phyloP scores from a whole-genome alignment of 2,113 vertebrate genomes.

The Rhizomys pruinosus region DNA sequence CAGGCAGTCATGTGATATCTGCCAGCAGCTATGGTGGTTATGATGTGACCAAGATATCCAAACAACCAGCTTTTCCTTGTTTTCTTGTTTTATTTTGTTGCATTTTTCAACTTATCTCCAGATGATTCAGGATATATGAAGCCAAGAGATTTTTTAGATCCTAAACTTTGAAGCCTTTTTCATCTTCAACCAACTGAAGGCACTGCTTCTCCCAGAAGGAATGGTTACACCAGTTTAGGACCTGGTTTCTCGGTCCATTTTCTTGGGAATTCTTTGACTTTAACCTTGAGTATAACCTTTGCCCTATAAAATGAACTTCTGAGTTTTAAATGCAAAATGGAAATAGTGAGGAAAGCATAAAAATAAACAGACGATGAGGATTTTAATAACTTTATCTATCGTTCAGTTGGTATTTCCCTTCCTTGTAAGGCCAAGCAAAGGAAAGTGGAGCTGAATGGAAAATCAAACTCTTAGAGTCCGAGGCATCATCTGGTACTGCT shows the following conservation, averaged over 20 bases:
- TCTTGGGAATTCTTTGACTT: conserved; percentile 55
- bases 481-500: conserved; percentile 27
- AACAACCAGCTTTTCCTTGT: not conserved
- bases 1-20: conserved; percentile 5
- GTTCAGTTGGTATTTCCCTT: conserved; percentile 55
- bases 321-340: conserved; percentile 63
- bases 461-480: conserved; percentile 54
- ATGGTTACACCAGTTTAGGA: not conserved
- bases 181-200: not conserved
- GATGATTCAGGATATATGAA: not conserved
- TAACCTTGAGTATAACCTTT: conserved; percentile 53
- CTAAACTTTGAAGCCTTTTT: conserved; percentile 24
- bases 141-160: not conserved
- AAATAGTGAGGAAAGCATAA: conserved; percentile 62
- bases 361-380: conserved; percentile 33
- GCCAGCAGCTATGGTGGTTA: conserved; percentile 1
- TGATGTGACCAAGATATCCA: not conserved
- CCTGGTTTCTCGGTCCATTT: conserved; percentile 29
- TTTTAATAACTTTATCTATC: conserved; percentile 36
- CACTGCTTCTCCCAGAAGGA: not conserved
- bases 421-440: conserved; percentile 35
- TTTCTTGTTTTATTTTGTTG: not conserved
- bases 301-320: conserved; percentile 60
- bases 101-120: not conserved
- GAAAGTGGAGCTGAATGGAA: not conserved